These are phyloP conservation scores for Hoplostethus atlanticus DNA, from an alignment of 2,797 vertebrate species.

Conservation along the genomic window DNA sequence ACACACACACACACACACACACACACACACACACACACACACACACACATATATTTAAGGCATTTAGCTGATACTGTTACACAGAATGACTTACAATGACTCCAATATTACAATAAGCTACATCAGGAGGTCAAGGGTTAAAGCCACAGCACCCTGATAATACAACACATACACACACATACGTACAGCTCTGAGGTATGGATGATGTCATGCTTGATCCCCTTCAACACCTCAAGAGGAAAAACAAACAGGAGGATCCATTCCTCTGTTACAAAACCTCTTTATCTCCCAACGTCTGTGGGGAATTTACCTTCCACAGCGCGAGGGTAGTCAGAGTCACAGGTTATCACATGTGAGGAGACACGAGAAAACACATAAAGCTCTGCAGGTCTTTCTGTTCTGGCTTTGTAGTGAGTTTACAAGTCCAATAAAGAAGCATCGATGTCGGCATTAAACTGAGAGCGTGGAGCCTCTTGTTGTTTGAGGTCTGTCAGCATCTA, in stretches of 20 bases:
- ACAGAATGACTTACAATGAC: background rate
- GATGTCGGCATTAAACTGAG: conserved; percentile 16
- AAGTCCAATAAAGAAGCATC: conserved; percentile 27
- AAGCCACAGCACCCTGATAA: background rate
- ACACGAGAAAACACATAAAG: conserved; percentile 38
- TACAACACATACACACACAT: background rate
- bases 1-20: background rate
- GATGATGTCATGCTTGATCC: conserved; percentile 53
- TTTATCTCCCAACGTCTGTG: conserved; percentile 23
- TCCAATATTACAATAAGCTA: background rate
- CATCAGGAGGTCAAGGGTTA: background rate
- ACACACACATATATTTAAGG: background rate
- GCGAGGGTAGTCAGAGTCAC: conserved; percentile 24
- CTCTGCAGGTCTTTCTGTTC: conserved; percentile 20
- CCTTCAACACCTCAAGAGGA: conserved; percentile 51
- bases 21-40: conserved; percentile 1
- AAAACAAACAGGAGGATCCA: conserved; percentile 47
- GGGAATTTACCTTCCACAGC: conserved; percentile 18
- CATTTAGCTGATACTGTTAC: too few relatives aligned
- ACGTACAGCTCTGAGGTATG: background rate
- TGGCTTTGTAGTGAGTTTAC: conserved; percentile 26
- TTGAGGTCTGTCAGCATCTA: background rate
- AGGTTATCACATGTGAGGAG: conserved; percentile 28
- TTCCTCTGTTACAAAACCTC: conserved; percentile 44
- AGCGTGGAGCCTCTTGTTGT: conserved; percentile 3